Evolutionary conservation across 2,113 vertebrate genomes (phyloP).

Genomic region (Ctenodactylus gundi): DNA sequence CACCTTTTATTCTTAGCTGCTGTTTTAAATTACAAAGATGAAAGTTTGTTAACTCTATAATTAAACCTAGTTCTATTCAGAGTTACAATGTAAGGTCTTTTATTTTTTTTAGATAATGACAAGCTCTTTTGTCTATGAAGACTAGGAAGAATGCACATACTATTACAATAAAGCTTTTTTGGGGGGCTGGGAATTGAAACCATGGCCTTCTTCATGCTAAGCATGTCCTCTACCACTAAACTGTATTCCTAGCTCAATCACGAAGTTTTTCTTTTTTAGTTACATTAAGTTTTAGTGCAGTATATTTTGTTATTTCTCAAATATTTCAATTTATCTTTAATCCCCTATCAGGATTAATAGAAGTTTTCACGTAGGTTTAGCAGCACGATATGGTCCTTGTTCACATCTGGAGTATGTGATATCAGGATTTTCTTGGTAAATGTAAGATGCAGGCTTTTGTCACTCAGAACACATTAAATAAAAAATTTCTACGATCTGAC

Average conservation of each 20-base stretch:
- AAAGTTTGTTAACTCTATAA: constrained; percentile 2
- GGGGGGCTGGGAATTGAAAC: background rate
- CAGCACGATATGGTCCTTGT: background rate
- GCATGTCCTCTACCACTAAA: background rate
- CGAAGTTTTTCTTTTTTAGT: too few species aligned
- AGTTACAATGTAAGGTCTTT: constrained; percentile 16
- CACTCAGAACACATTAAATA: background rate
- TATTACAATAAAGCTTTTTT: background rate
- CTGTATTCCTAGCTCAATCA: background rate
- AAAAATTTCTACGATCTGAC: constrained; percentile 13
- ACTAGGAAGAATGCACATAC: background rate
- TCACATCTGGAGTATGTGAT: background rate
- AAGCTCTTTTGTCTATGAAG: constrained; percentile 7
- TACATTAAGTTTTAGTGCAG: background rate
- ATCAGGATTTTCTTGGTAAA: constrained; percentile 21
- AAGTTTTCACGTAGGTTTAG: constrained; percentile 8
- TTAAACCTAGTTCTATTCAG: background rate
- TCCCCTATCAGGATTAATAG: background rate
- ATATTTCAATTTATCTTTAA: constrained; percentile 24
- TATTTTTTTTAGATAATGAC: background rate
- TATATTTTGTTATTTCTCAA: background rate
- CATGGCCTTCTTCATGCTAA: background rate
- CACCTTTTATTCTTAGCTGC: constrained; percentile 8
- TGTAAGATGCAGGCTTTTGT: constrained; percentile 45
- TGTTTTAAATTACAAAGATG: constrained; percentile 32